phyloP scores from a whole-genome alignment of 2,888 invertebrate genomes.

The Lomographa bimaculata region DNA sequence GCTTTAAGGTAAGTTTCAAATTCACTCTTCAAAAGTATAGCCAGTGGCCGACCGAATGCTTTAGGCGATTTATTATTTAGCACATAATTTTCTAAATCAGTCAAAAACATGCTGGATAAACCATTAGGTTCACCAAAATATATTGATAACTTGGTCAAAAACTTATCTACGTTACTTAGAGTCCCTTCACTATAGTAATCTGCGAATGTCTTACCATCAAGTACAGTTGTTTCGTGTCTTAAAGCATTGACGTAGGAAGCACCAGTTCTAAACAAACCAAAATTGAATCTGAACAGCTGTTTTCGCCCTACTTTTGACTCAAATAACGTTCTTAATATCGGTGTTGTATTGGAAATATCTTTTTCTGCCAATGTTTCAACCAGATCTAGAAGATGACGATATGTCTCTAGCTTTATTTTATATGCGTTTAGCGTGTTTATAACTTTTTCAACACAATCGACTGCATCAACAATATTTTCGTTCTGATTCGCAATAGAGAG shows the following conservation, averaged over 20 bases:
- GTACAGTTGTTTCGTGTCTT: constrained; percentile 47
- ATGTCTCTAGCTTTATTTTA: constrained; percentile 36
- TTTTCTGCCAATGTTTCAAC: constrained; percentile 37
- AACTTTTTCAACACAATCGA: constrained; percentile 33
- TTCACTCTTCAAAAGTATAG: constrained; percentile 21
- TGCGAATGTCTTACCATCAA: constrained; percentile 24
- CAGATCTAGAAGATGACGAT: constrained; percentile 36
- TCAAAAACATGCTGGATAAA: constrained; percentile 39
- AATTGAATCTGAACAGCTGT: constrained; percentile 47
- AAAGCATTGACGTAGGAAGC: constrained; percentile 57
- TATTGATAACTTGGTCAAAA: constrained; percentile 45
- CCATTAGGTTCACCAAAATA: constrained; percentile 55
- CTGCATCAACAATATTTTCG: constrained; percentile 22
- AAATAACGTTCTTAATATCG: constrained; percentile 45
- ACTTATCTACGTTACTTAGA: constrained; percentile 34
- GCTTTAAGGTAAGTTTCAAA: constrained; percentile 16
- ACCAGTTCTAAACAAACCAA: constrained; percentile 44
- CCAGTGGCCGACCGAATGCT: constrained; percentile 20
- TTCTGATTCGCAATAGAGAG: constrained; percentile 31
- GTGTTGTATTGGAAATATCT: constrained; percentile 30
- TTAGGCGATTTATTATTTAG: constrained; percentile 8
- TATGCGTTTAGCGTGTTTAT: constrained; percentile 45
- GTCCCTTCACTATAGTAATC: not conserved
- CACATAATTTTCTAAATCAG: constrained; percentile 14
- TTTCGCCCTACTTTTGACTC: constrained; percentile 47